Base-by-base conservation (phyloP, 35 echinoderm and acorn worm species). In the Strongylocentrotus purpuratus region DNA sequence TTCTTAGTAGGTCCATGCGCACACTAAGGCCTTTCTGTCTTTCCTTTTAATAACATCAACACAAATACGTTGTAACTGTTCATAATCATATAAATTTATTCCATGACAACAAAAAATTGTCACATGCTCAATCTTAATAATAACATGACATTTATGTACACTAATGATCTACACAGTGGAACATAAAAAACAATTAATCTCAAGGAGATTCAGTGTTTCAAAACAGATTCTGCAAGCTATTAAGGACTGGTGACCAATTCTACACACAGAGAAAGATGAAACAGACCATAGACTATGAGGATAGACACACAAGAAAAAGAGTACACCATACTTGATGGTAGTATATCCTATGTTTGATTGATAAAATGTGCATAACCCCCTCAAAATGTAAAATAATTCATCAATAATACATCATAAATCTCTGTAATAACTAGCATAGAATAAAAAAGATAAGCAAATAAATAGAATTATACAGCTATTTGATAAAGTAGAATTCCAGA, bases 81-180 rank as follows among this genome's bases (percentile, higher is more conserved):
- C 33, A 47, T 35, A 47, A 90, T 45, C 33, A 90, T 90, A 45
- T 90, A 90, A 90, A 45, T 35, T 47, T 45, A 45, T 35, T 35
- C 33, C 46, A 45, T 45, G 46, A 90, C 46, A 90, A 47, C 33
- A 90, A 90, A 90, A 89, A 45, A 41, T 90, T 90, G 88, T 18
- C 88, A 41, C 33, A 90, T 45, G 46, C 25, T 90, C 13, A 32
- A 90, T 35, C 33, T 45, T 47, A 14, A 90, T 90, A 90, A 45
- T 90, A 46, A 89, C 22, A 45, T 45, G 17, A 90, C 17, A 45
- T 4, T 2, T 78, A 78, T 78, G 20, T 78, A 78, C 65, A 78
- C 18, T n/a, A 7, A n/a, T 28, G 65, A 78, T 7, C 65, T 78
- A 78, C 20, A 78, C 20, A 78, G 28, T 78, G 65, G 28, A 5